Base-by-base conservation (phyloP, 2,888 invertebrate genomes). In the Apodemia hepburni region DNA sequence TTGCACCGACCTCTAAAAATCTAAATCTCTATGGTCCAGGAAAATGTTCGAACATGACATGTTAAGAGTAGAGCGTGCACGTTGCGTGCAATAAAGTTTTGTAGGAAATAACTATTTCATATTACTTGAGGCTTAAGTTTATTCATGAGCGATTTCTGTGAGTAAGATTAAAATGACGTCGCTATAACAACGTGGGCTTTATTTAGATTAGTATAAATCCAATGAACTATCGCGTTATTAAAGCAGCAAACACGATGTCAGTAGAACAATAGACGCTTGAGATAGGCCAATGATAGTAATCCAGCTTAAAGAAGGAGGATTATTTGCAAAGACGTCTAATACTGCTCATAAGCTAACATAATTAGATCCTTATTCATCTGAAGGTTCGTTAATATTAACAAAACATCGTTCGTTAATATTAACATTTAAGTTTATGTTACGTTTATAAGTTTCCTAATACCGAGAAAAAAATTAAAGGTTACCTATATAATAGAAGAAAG, bases 221-320 rank as follows among this genome's bases (percentile, higher is more conserved):
- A 78, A 71, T 68, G 66, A 71, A 76, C 77, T 78, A 75, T 75
- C 75, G 75, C 74, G 76, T 12, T 79, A 77, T 80, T 76, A 76
- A 75, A 74, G 74, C 73, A 75, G 77, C 79, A 78, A 80, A 82
- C 75, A 78, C 77, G 74, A 73, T 76, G 82, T 82, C 81, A 84
- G 77, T 75, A 75, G 73, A 77, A 78, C 78, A 77, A 75, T 38
- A 79, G 80, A 78, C 38, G 38, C 81, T 82, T 82, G 79, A 81
- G 81, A 81, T 77, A 79, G 78, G 81, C 82, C 81, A 78, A 67
- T 64, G 68, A 68, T 71, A 65, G 81, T 87, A 87, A 88, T 85
- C 86, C 86, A 78, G 85, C 84, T 86, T 85, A 82, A 79, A 75
- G 78, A 78, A 75, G 73, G 78, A 75, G 85, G 87, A 85, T 87